These are phyloP conservation scores for Strigamia maritima DNA, from an alignment of 2,888 invertebrate genomes.

Conservation along the genomic window DNA sequence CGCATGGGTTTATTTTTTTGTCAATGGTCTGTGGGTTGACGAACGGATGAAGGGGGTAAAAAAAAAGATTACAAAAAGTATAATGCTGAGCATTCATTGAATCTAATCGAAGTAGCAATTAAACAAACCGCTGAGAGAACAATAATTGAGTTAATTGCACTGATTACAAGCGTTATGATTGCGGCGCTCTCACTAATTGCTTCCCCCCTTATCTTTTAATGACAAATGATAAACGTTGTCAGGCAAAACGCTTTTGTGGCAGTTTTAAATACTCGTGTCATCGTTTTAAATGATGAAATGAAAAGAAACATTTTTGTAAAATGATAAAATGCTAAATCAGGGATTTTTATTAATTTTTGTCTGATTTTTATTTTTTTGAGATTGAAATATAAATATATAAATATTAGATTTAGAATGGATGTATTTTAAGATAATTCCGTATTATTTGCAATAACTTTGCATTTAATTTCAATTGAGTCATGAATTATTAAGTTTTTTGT, in stretches of 20 bases:
- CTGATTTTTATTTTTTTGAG: background rate
- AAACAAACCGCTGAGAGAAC: slow-evolving; percentile 4
- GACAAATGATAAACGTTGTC: background rate
- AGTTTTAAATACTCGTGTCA: background rate
- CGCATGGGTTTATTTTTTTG: background rate
- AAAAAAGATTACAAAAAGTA: background rate
- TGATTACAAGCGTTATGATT: background rate
- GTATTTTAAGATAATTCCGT: too few relatives aligned
- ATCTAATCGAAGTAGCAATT: slow-evolving; percentile 4
- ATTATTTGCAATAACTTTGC: background rate
- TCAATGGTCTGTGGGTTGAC: background rate
- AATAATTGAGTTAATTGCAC: background rate
- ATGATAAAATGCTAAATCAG: too few relatives aligned
- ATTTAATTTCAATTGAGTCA: background rate
- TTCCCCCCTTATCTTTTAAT: background rate
- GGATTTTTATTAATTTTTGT: too few relatives aligned
- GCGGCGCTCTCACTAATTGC: background rate
- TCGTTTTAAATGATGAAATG: background rate
- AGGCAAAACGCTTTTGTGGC: background rate
- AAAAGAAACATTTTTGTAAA: too few relatives aligned
- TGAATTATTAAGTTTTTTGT: background rate
- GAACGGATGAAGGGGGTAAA: background rate
- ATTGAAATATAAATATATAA: background rate
- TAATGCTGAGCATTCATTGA: background rate
- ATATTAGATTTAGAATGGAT: too few relatives aligned